Conservation (phyloP, 1,140 invertebrate species). For the Philaenus spumarius region DNA sequence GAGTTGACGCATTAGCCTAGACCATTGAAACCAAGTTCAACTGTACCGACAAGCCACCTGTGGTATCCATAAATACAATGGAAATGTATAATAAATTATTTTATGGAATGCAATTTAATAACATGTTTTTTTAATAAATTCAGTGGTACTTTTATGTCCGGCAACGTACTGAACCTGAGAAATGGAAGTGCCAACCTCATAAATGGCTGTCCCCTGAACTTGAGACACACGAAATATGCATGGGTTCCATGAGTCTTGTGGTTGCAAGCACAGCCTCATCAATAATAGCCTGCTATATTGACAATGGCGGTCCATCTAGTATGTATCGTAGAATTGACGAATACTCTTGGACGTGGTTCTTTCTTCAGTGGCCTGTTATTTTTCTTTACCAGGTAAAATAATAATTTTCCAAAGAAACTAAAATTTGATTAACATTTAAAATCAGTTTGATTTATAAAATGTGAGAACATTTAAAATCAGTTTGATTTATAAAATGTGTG, state of each 20-base stretch:
- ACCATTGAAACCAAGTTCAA: no score
- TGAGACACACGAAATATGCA: conserved; percentile 59
- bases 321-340: conserved; percentile 57
- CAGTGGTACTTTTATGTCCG: conserved; percentile 64
- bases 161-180: conserved; percentile 47
- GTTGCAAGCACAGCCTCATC: conserved; percentile 48
- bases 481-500: no score
- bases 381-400: conserved; percentile 53
- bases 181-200: conserved; percentile 69
- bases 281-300: conserved; percentile 54
- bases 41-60: no score
- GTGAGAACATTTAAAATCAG: no score
- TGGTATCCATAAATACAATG: no score
- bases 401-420: no score
- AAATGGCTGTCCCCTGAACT: conserved; percentile 58
- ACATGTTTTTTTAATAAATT: not conserved
- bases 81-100: no score
- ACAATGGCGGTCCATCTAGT: conserved; percentile 54
- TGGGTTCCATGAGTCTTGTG: conserved; percentile 52
- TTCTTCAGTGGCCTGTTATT: conserved; percentile 55
- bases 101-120: conserved; percentile 31
- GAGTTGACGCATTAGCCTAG: no score
- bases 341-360: conserved; percentile 56
- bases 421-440: no score
- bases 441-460: no score